Conservation (phyloP, 2,797 vertebrate genomes). For the Bufotes viridis region DNA sequence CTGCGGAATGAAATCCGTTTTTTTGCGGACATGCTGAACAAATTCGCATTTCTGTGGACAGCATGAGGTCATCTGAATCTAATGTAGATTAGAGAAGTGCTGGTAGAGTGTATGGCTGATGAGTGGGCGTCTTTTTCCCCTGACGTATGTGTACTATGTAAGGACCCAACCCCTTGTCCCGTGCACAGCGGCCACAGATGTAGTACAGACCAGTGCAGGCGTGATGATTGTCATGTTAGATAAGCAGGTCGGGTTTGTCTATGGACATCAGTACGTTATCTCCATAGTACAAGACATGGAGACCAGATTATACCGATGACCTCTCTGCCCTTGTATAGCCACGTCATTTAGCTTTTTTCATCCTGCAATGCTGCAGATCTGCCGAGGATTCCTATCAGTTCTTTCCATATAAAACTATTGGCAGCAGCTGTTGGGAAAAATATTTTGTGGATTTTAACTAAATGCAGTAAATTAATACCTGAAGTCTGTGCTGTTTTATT, state of each 20-base stretch:
- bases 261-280: slow-evolving; percentile 31
- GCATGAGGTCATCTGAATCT: too few species aligned
- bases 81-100: too few species aligned
- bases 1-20: too few species aligned
- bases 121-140: too few species aligned
- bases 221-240: background rate
- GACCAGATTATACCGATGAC: background rate
- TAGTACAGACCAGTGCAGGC: background rate
- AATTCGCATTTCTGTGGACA: too few species aligned
- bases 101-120: too few species aligned
- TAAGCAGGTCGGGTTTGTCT: background rate
- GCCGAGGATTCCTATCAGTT: background rate
- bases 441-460: background rate
- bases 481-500: background rate
- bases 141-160: too few species aligned
- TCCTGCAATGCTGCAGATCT: background rate
- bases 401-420: slow-evolving; percentile 26
- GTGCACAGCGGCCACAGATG: background rate
- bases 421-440: background rate
- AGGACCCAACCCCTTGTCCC: background rate
- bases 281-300: slow-evolving; percentile 6
- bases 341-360: background rate
- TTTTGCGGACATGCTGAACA: too few species aligned
- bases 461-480: background rate
- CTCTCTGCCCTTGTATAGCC: background rate